Base-by-base conservation (phyloP, 2,113 vertebrate species). In the Plecturocebus donacophilus region DNA sequence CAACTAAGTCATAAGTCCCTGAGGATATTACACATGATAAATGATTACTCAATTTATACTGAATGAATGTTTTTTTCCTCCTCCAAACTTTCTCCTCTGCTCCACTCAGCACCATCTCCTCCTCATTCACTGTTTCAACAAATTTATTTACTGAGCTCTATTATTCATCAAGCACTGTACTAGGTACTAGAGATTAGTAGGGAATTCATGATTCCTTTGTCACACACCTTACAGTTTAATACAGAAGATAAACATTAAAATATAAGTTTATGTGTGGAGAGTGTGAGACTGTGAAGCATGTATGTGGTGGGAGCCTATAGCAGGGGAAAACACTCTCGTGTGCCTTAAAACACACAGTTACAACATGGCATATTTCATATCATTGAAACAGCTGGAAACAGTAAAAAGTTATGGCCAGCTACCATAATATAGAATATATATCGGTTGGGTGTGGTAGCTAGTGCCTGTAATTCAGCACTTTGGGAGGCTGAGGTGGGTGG, bases 281-380 rank as follows among this genome's bases (percentile, higher is more conserved):
- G 9, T 81, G 30, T 54, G 20, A 3, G 6, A 54, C 8, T 81
- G 30, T 54, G 58, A 82, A 56, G 6, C 25, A 83, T 12, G 23
- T 8, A 30, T 49, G 4, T 13, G 35, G 8, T 1, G 4, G 30
- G 6, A 38, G 2, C 2, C 19, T 54, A 6, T 5, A 86, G 13
- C 5, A 86, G 17, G 47, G 25, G 10, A 12, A 45, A 20, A 81
- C 25, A 54, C 2, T 56, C 10, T 42, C 54, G 2, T 25, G 71
- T 40, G 58, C 64, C 32, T 45, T 58, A 20, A 49, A 92, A 90
- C 9, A 73, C 45, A 64, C 42, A 77, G 30, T 58, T 95, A 64
- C 40, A 56, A 83, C 5, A 58, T 47, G 25, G 38, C 25, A 71
- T 68, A 30, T 1, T 77, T 66, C 32, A n/a, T 54, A 71, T 38